These are phyloP conservation scores for Clostera curtula DNA, from an alignment of 2,888 invertebrate species.

Conservation along the genomic window DNA sequence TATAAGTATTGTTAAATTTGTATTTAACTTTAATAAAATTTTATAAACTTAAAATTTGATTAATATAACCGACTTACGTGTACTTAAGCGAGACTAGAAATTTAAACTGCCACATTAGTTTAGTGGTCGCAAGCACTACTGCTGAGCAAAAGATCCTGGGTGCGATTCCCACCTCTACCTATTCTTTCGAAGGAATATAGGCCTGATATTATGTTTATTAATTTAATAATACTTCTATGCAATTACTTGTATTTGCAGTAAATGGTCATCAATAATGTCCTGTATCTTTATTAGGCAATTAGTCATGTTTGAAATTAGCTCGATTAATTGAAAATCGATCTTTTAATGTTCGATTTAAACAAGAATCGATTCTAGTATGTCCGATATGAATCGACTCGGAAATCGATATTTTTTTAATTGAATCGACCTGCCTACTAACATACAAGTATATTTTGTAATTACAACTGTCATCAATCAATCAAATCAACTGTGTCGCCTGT, in stretches of 20 bases:
- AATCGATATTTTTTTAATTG: constrained; percentile 11
- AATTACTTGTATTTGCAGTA: constrained; percentile 11
- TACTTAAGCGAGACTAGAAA: constrained; percentile 5
- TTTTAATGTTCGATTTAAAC: constrained; percentile 14
- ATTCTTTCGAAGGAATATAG: constrained; percentile 13
- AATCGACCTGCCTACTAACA: no score
- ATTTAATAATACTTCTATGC: constrained; percentile 13
- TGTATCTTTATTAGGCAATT: constrained; percentile 11
- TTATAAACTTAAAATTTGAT: constrained; percentile 8
- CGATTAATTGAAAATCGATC: constrained; percentile 18
- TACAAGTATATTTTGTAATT: no score
- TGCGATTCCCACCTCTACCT: constrained; percentile 12
- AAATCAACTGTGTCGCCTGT: no score
- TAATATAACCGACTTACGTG: constrained; percentile 11
- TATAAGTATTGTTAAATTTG: constrained; percentile 5
- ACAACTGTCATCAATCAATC: no score
- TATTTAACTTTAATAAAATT: constrained; percentile 6
- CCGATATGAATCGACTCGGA: constrained; percentile 8
- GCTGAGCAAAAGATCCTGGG: constrained; percentile 11
- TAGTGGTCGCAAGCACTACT: constrained; percentile 11
- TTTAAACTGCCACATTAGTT: constrained; percentile 7
- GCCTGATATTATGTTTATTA: constrained; percentile 11
- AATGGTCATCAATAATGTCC: constrained; percentile 15
- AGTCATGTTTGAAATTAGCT: constrained; percentile 15
- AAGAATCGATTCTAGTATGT: constrained; percentile 7